phyloP scores from a whole-genome alignment of 2,797 vertebrate species.

The Lycodopsis pacificus region DNA sequence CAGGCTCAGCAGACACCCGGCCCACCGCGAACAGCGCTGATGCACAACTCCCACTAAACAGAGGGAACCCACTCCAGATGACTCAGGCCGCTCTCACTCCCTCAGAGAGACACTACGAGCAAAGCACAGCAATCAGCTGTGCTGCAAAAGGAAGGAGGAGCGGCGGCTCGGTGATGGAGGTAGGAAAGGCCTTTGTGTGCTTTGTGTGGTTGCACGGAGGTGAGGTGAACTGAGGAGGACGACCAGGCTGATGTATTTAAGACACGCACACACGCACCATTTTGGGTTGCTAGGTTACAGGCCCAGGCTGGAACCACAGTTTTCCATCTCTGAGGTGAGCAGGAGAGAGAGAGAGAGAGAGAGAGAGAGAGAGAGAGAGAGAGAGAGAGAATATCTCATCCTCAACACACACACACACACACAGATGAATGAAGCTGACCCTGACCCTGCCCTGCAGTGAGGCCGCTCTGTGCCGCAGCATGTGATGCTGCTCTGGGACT shows the following conservation, averaged over 20 bases:
- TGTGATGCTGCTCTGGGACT: slow-evolving; percentile 34
- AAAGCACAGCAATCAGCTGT: background rate
- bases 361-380: background rate
- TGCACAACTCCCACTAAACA: slow-evolving; percentile 50
- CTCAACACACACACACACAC: background rate
- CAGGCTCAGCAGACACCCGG: slow-evolving; percentile 57
- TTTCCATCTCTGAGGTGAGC: slow-evolving; percentile 59
- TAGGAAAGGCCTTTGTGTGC: background rate
- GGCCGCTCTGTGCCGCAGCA: slow-evolving; percentile 39
- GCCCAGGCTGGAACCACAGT: slow-evolving; percentile 60
- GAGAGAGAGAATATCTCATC: slow-evolving; percentile 33
- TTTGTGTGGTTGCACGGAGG: slow-evolving; percentile 9
- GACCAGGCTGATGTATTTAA: slow-evolving; percentile 70
- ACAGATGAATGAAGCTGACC: background rate
- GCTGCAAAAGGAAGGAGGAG: slow-evolving; percentile 22
- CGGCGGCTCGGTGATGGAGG: slow-evolving; percentile 1
- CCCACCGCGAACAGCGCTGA: slow-evolving; percentile 50
- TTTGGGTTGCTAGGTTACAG: slow-evolving; percentile 80
- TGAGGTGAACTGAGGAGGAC: slow-evolving; percentile 58
- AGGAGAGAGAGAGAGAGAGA: background rate
- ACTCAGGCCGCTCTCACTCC: slow-evolving; percentile 18
- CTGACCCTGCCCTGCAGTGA: slow-evolving; percentile 18
- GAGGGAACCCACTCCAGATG: slow-evolving; percentile 40
- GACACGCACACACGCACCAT: slow-evolving; percentile 56
- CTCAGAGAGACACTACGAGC: background rate